Percentiles rank a stretch among this genome's conserved stretches.
Conservation (phyloP, 2,113 vertebrate genomes). For the Sigmodon hispidus region DNA sequence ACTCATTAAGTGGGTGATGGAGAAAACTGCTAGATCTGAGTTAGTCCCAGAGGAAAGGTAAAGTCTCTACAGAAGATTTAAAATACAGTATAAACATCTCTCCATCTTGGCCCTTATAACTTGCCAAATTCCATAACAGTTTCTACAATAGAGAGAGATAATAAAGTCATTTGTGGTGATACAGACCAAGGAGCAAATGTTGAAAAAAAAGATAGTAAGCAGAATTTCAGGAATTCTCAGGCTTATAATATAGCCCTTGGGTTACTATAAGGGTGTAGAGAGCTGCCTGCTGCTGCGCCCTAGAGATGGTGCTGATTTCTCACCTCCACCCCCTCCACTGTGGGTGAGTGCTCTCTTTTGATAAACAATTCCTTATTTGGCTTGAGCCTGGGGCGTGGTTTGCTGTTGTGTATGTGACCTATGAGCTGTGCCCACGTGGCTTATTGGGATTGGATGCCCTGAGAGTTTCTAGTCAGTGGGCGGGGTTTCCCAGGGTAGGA, state of each 20-base stretch:
- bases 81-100: background rate
- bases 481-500: too few relatives aligned
- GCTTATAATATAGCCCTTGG: background rate
- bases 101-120: background rate
- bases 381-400: too few relatives aligned
- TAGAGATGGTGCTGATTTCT: too few relatives aligned
- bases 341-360: too few relatives aligned
- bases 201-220: background rate
- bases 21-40: background rate
- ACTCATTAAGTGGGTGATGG: background rate
- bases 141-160: background rate
- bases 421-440: too few relatives aligned
- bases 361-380: too few relatives aligned
- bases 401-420: too few relatives aligned
- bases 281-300: too few relatives aligned
- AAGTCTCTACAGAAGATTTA: background rate
- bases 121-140: background rate
- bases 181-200: background rate
- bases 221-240: background rate
- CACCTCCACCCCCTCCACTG: too few relatives aligned
- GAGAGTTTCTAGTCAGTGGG: too few relatives aligned
- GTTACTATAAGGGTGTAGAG: background rate
- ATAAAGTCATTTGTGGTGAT: background rate
- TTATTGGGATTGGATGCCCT: too few relatives aligned
- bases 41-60: background rate